These are phyloP conservation scores for Phortica okadai DNA, from an alignment of 2,888 invertebrate genomes.

Conservation along the genomic window DNA sequence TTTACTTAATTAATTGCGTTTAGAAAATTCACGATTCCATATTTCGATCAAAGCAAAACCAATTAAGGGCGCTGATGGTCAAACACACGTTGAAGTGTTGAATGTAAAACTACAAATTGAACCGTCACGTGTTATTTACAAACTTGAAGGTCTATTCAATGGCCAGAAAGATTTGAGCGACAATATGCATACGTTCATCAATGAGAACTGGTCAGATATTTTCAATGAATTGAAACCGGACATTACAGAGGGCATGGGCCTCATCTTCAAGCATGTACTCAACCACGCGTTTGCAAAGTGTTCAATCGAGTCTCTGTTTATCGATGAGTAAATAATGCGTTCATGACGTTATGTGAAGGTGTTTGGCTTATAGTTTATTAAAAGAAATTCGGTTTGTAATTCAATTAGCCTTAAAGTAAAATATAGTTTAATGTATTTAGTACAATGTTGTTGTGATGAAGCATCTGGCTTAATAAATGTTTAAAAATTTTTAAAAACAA, in stretches of 20 bases:
- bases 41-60: slow-evolving; percentile 44
- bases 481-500: too few species aligned
- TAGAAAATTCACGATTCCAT: slow-evolving; percentile 47
- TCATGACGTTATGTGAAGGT: not conserved
- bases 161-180: slow-evolving; percentile 76
- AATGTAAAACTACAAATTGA: slow-evolving; percentile 52
- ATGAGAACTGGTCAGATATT: slow-evolving; percentile 77
- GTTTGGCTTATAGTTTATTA: not conserved
- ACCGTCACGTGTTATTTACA: slow-evolving; percentile 56
- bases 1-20: too few species aligned
- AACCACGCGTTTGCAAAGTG: slow-evolving; percentile 71
- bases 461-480: too few species aligned
- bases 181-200: slow-evolving; percentile 74
- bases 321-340: slow-evolving; percentile 1
- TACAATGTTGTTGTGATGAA: not conserved
- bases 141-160: slow-evolving; percentile 75
- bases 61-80: slow-evolving; percentile 53
- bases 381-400: not conserved
- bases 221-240: slow-evolving; percentile 73
- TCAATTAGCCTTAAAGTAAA: not conserved
- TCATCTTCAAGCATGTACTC: slow-evolving; percentile 70
- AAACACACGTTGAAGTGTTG: slow-evolving; percentile 49
- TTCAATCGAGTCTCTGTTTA: slow-evolving; percentile 67
- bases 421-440: not conserved
- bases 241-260: slow-evolving; percentile 70